These are phyloP conservation scores for rabbit (Oryctolagus cuniculus) DNA, from an alignment of 2,113 vertebrate genomes.

Conservation along the genomic window DNA sequence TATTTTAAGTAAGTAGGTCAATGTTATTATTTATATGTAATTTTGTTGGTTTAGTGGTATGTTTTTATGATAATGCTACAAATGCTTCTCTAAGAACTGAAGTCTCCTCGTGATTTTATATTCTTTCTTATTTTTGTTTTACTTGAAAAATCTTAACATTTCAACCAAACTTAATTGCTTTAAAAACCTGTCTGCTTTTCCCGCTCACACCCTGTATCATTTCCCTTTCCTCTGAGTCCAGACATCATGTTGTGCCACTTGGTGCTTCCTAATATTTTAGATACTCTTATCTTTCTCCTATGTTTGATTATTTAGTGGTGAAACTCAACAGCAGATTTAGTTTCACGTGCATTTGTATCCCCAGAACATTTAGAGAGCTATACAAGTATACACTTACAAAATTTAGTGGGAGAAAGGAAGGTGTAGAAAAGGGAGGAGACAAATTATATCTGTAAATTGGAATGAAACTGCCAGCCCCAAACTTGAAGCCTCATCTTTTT, in stretches of 20 bases:
- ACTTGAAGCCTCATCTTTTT: background rate
- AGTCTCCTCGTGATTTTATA: constrained; percentile 19
- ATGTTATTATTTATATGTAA: constrained; percentile 57
- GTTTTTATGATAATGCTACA: constrained; percentile 65
- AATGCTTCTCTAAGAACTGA: constrained; percentile 1
- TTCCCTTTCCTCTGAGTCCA: background rate
- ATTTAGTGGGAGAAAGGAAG: background rate
- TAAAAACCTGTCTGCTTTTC: background rate
- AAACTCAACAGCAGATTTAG: constrained; percentile 34
- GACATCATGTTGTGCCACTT: background rate
- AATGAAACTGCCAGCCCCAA: background rate
- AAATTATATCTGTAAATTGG: background rate
- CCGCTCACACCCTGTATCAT: background rate
- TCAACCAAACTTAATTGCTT: background rate
- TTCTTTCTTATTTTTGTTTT: constrained; percentile 58
- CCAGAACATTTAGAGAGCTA: background rate
- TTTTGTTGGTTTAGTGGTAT: constrained; percentile 58
- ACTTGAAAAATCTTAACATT: constrained; percentile 43
- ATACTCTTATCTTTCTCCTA: background rate
- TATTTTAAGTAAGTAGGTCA: constrained; percentile 71
- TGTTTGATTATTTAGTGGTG: constrained; percentile 51
- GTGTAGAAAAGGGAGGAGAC: background rate
- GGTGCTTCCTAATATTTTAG: background rate
- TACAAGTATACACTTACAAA: background rate
- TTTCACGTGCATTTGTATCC: background rate